Evolutionary conservation across 2,797 vertebrate species (phyloP).

Genomic region (Neosalanx taihuensis): DNA sequence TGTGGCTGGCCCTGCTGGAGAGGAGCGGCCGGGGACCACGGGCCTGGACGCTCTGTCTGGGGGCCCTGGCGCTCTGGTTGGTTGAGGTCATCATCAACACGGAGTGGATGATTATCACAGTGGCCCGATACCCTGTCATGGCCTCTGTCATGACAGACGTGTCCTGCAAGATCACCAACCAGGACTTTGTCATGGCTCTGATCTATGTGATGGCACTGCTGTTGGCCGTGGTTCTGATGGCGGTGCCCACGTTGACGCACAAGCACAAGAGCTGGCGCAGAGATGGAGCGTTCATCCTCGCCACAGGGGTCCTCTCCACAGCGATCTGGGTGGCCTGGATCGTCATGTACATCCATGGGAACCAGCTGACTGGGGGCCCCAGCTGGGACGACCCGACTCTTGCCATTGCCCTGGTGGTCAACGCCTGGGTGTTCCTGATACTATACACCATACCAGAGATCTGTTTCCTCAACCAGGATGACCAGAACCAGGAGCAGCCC

Average conservation of each 20-base stretch:
- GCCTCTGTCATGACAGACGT: background rate
- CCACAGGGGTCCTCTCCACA: conserved; percentile 73
- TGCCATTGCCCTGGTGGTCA: conserved; percentile 82
- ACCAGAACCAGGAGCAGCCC: conserved; percentile 56
- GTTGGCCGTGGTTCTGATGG: conserved; percentile 66
- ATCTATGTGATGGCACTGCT: conserved; percentile 89
- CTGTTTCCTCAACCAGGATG: conserved; percentile 74
- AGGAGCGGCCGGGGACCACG: conserved; percentile 69
- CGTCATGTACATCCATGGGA: conserved; percentile 84
- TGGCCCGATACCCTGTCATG: conserved; percentile 45
- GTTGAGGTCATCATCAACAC: conserved; percentile 91
- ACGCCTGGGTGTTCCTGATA: conserved; percentile 82
- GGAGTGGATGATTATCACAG: conserved; percentile 88
- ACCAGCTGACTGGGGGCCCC: conserved; percentile 50
- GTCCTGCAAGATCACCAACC: conserved; percentile 75
- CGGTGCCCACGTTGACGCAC: conserved; percentile 73
- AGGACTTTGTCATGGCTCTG: conserved; percentile 87
- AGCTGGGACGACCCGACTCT: conserved; percentile 88
- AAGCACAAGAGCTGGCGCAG: conserved; percentile 76
- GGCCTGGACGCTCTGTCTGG: conserved; percentile 76
- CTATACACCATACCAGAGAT: conserved; percentile 86
- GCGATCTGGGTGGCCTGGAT: conserved; percentile 87
- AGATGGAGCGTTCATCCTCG: conserved; percentile 79
- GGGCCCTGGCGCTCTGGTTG: conserved; percentile 78
- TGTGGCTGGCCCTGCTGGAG: conserved; percentile 78